Conservation (phyloP, 2,113 vertebrate genomes). For the Carlito syrichta region DNA sequence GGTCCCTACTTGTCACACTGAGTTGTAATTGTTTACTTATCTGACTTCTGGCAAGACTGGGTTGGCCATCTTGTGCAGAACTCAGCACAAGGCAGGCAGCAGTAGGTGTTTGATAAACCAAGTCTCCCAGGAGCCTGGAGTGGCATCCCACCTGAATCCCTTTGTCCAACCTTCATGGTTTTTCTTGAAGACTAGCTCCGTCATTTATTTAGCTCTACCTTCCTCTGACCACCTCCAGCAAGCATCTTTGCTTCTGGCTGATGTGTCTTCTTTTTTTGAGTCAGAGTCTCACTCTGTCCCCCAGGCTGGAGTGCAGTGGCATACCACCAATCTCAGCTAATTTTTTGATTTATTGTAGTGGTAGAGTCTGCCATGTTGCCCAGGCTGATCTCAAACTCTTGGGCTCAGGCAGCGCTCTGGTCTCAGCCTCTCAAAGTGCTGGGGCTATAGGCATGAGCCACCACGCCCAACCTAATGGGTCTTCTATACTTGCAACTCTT, state of each 20-base stretch:
- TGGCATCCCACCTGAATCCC: not conserved
- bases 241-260: not conserved
- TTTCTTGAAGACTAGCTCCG: not conserved
- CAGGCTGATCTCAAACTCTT: no score
- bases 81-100: not conserved
- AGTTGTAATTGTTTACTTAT: not conserved
- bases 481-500: not conserved
- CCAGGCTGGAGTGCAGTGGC: no score
- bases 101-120: not conserved
- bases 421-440: no score
- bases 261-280: no score
- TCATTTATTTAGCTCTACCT: not conserved
- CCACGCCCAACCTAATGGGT: no score
- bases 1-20: not conserved
- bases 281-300: no score
- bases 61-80: not conserved
- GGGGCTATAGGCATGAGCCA: no score
- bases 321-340: no score
- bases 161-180: not conserved
- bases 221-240: not conserved
- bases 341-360: no score
- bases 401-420: no score
- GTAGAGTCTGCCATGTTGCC: no score
- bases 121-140: not conserved
- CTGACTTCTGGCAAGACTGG: not conserved